Conservation (phyloP, 2,888 invertebrate genomes). For the Phania funesta region DNA sequence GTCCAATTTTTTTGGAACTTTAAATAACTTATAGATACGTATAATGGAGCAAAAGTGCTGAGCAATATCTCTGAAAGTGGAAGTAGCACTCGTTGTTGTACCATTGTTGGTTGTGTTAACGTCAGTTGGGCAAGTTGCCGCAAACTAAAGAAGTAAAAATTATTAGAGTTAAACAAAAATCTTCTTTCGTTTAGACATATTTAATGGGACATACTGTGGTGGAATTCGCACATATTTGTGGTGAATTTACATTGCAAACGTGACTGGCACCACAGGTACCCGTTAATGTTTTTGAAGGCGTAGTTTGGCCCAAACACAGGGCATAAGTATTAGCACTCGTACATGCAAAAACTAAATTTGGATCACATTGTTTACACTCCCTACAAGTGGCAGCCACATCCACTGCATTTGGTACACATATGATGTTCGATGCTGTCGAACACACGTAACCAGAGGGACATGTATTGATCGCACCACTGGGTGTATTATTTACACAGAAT, state of each 20-base stretch:
- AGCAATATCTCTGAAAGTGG: slow-evolving; percentile 13
- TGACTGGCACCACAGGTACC: slow-evolving; percentile 70
- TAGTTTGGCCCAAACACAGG: slow-evolving; percentile 71
- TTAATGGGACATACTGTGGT: background rate
- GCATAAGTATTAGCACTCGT: slow-evolving; percentile 71
- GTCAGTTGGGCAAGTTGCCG: slow-evolving; percentile 70
- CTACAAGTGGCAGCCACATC: slow-evolving; percentile 67
- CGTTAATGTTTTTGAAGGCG: slow-evolving; percentile 43
- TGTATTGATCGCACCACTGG: slow-evolving; percentile 62
- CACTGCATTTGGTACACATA: slow-evolving; percentile 64
- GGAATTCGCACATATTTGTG: slow-evolving; percentile 56
- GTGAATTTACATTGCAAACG: slow-evolving; percentile 71
- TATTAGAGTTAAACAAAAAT: background rate
- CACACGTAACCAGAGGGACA: slow-evolving; percentile 73
- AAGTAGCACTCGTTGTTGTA: slow-evolving; percentile 46
- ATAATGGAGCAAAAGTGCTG: slow-evolving; percentile 67
- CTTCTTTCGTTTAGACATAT: too few species aligned
- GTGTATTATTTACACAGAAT: slow-evolving; percentile 68
- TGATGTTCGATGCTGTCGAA: slow-evolving; percentile 57
- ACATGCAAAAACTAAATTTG: slow-evolving; percentile 72
- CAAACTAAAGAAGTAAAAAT: slow-evolving; percentile 36
- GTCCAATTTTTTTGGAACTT: slow-evolving; percentile 69
- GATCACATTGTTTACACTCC: slow-evolving; percentile 72
- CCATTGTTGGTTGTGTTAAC: slow-evolving; percentile 60
- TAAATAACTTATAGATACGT: slow-evolving; percentile 65